Evolutionary conservation across 2,888 invertebrate genomes (phyloP).

Genomic region (Rhamphomyia laevipes): DNA sequence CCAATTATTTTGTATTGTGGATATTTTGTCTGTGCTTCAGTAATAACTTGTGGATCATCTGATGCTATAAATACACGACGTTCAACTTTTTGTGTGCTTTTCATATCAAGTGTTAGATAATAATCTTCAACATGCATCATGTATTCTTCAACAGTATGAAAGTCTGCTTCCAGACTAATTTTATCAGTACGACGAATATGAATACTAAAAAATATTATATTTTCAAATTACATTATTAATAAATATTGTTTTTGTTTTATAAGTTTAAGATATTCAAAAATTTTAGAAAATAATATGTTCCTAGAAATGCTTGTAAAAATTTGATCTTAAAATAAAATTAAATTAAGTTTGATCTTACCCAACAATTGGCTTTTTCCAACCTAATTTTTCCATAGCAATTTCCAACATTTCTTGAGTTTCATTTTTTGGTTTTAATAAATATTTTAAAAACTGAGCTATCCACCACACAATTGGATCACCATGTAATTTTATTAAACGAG

Average conservation of each 20-base stretch:
- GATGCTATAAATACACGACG: constrained; percentile 84
- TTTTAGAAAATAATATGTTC: background rate
- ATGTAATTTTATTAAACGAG: constrained; percentile 61
- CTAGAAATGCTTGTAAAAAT: background rate
- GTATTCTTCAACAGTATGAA: constrained; percentile 89
- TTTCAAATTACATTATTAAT: too few species aligned
- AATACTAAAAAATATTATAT: constrained; percentile 45
- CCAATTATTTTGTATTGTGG: constrained; percentile 79
- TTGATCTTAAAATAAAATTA: too few species aligned
- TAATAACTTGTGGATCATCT: constrained; percentile 75
- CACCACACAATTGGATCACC: too few species aligned
- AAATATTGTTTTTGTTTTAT: too few species aligned
- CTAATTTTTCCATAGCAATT: too few species aligned
- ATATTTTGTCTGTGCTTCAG: constrained; percentile 59
- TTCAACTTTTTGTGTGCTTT: constrained; percentile 42
- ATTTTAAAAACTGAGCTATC: too few species aligned
- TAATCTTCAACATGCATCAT: constrained; percentile 88
- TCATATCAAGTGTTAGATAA: constrained; percentile 61
- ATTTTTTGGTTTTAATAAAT: too few species aligned
- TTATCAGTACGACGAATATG: too few species aligned
- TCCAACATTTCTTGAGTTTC: too few species aligned
- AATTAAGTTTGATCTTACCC: too few species aligned
- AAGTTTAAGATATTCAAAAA: too few species aligned
- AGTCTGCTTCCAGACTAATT: too few species aligned
- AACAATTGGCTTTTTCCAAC: constrained; percentile 78